A percentile compares a stretch with the other conserved stretches of the same genome.
Conservation (phyloP, 1,140 invertebrate genomes). For the Euwallacea fornicatus region DNA sequence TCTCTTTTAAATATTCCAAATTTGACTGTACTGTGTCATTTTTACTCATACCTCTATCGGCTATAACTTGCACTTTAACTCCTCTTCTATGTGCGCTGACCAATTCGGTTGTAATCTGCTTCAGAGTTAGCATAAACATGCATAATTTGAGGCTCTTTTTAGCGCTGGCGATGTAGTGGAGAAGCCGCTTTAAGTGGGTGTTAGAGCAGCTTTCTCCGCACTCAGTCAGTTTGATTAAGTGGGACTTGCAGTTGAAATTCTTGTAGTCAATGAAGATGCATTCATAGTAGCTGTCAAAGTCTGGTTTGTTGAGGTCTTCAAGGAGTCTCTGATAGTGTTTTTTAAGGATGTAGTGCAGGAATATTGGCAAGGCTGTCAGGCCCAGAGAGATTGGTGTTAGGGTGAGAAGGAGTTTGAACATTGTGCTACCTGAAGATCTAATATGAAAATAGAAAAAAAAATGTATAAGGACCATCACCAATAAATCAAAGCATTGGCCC, state of each 20-base stretch:
- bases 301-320: slow-evolving; percentile 12
- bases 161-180: slow-evolving; percentile 39
- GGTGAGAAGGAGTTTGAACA: not conserved
- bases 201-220: slow-evolving; percentile 42
- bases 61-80: slow-evolving; percentile 42
- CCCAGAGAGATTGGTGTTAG: not conserved
- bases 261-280: slow-evolving; percentile 39
- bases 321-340: slow-evolving; percentile 31
- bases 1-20: slow-evolving; percentile 23
- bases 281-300: slow-evolving; percentile 39
- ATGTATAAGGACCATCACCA: not conserved
- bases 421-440: not conserved
- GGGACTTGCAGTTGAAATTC: slow-evolving; percentile 38
- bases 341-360: slow-evolving; percentile 37
- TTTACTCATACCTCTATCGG: slow-evolving; percentile 39
- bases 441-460: not conserved
- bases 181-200: slow-evolving; percentile 30
- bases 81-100: slow-evolving; percentile 41
- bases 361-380: slow-evolving; percentile 13
- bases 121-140: slow-evolving; percentile 42
- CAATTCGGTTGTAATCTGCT: slow-evolving; percentile 36
- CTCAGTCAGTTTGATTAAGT: slow-evolving; percentile 35
- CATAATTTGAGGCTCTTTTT: slow-evolving; percentile 45
- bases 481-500: not conserved
- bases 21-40: slow-evolving; percentile 24